Percentiles rank a stretch among this genome's conserved stretches.
Conservation (phyloP, 2,888 invertebrate genomes). For the Idaea aversata region DNA sequence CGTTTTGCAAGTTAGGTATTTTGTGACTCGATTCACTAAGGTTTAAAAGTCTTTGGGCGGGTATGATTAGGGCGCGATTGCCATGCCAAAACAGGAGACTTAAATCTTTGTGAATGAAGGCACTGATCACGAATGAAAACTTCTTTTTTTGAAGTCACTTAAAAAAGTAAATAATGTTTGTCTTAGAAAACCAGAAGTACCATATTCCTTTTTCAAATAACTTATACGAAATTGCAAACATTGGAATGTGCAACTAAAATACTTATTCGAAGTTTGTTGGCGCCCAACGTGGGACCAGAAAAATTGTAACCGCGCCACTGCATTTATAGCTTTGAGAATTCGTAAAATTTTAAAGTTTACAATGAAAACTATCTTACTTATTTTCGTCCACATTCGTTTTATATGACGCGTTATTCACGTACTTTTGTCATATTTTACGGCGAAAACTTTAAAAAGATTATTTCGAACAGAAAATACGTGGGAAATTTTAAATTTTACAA, state of each 20-base stretch:
- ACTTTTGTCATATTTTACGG: constrained; percentile 17
- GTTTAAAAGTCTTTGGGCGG: no score
- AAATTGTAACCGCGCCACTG: constrained; percentile 54
- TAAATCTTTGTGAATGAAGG: no score
- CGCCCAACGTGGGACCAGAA: constrained; percentile 44
- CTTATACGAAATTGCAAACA: background rate
- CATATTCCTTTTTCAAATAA: background rate
- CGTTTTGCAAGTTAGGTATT: no score
- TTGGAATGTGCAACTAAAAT: constrained; percentile 17
- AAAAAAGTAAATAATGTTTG: no score
- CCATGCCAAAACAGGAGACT: no score
- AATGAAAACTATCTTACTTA: constrained; percentile 45
- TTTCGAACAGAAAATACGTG: constrained; percentile 5
- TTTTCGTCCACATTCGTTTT: constrained; percentile 23
- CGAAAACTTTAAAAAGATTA: constrained; percentile 17
- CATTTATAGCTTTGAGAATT: constrained; percentile 48
- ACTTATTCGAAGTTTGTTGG: constrained; percentile 49
- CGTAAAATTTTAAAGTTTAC: constrained; percentile 44
- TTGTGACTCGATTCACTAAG: no score
- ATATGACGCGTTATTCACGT: constrained; percentile 19
- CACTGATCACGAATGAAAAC: no score
- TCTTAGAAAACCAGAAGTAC: background rate
- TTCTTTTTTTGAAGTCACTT: no score
- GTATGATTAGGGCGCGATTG: no score
- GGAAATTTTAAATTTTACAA: constrained; percentile 3